Percentiles rank a stretch among this genome's conserved stretches.
Evolutionary conservation across 1,140 invertebrate species (phyloP).

Genomic region (Diabrotica virgifera): DNA sequence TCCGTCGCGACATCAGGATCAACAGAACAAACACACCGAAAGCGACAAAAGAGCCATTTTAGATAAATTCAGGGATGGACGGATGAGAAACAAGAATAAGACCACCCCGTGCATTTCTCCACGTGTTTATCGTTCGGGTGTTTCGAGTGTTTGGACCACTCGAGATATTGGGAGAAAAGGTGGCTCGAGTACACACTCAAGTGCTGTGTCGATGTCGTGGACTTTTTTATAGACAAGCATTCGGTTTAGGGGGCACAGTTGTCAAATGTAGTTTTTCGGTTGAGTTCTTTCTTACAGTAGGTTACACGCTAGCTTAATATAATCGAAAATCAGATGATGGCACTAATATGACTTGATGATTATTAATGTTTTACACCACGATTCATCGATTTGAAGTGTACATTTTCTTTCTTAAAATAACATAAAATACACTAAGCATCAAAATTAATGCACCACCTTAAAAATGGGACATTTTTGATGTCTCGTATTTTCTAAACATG

Average conservation of each 20-base stretch:
- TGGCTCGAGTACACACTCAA: constrained; percentile 11
- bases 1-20: neutral
- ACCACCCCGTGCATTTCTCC: constrained; percentile 10
- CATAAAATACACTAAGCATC: no score
- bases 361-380: no score
- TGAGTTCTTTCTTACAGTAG: neutral
- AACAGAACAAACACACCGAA: neutral
- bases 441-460: no score
- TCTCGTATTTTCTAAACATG: no score
- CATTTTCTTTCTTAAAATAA: no score
- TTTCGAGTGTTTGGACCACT: constrained; percentile 10
- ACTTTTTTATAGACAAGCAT: constrained; percentile 8
- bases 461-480: no score
- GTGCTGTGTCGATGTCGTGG: constrained; percentile 8
- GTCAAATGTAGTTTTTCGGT: neutral
- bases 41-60: neutral
- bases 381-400: no score
- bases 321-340: no score
- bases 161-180: constrained; percentile 14
- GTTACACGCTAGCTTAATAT: no score
- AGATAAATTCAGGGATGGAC: neutral
- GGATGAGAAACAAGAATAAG: neutral
- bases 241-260: neutral
- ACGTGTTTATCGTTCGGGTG: constrained; percentile 14
- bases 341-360: no score